A percentile compares a stretch with the other conserved stretches of the same genome.
These are phyloP conservation scores for Hirundichthys speculiger DNA, from an alignment of 2,113 vertebrate genomes.

Conservation along the genomic window DNA sequence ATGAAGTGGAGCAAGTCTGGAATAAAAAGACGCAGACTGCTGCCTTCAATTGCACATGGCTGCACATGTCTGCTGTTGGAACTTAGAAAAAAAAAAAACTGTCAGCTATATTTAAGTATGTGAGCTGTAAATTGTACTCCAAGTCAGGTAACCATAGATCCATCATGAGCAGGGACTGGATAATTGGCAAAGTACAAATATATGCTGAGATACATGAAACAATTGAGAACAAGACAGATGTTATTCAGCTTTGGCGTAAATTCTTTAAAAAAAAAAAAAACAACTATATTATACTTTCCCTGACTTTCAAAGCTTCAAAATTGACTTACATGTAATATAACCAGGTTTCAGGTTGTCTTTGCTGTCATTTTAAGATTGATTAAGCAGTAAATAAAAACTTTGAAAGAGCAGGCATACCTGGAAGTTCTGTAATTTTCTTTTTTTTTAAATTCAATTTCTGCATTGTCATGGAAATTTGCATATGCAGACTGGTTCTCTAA, in stretches of 20 bases:
- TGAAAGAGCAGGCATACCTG: too few species aligned
- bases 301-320: too few species aligned
- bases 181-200: background rate
- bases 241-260: background rate
- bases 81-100: background rate
- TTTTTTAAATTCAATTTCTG: too few species aligned
- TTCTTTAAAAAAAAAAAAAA: too few species aligned
- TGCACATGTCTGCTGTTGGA: conserved; percentile 2
- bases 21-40: conserved; percentile 7
- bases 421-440: too few species aligned
- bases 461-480: too few species aligned
- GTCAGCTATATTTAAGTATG: background rate
- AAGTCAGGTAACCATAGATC: background rate
- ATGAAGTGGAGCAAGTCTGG: conserved; percentile 8
- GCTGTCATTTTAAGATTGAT: too few species aligned
- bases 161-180: background rate
- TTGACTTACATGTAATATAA: too few species aligned
- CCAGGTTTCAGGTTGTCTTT: too few species aligned
- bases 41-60: conserved; percentile 5
- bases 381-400: too few species aligned
- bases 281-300: too few species aligned
- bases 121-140: background rate
- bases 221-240: background rate
- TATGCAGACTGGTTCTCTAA: too few species aligned
- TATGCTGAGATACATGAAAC: background rate